Conservation (phyloP, 2,888 invertebrate genomes). For the Dicyrtoma fusca region DNA sequence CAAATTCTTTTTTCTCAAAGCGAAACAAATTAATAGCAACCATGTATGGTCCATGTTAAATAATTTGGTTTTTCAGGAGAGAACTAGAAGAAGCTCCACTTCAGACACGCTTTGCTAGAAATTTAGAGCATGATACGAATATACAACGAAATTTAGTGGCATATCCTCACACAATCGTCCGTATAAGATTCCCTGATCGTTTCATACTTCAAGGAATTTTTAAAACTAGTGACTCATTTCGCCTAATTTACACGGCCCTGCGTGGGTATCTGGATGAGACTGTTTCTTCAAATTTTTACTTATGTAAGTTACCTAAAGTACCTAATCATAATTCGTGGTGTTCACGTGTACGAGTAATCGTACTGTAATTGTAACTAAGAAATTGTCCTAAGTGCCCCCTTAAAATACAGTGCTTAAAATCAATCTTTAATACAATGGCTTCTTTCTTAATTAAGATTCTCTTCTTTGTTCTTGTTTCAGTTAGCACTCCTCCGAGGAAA, state of each 20-base stretch:
- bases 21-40: too few relatives aligned
- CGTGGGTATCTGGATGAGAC: slow-evolving; percentile 68
- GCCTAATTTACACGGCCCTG: slow-evolving; percentile 74
- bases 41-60: too few relatives aligned
- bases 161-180: slow-evolving; percentile 67
- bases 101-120: slow-evolving; percentile 68
- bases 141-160: slow-evolving; percentile 44
- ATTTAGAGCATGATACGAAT: slow-evolving; percentile 62
- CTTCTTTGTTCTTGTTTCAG: slow-evolving; percentile 62
- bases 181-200: slow-evolving; percentile 84
- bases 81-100: slow-evolving; percentile 75
- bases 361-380: too few relatives aligned
- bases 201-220: slow-evolving; percentile 74
- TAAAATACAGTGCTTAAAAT: background rate
- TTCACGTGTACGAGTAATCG: too few relatives aligned
- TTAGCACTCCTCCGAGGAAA: slow-evolving; percentile 81
- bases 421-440: background rate
- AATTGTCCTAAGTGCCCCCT: too few relatives aligned
- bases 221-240: slow-evolving; percentile 70
- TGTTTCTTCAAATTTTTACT: slow-evolving; percentile 70
- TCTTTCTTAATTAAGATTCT: background rate
- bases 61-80: slow-evolving; percentile 59
- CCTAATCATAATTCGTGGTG: too few relatives aligned
- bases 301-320: too few relatives aligned
- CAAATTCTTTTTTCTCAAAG: too few relatives aligned